Evolutionary conservation across 2,797 vertebrate genomes (phyloP), one percentile per base, ranked within the genome.

Genomic region (Chrosomus eos): DNA sequence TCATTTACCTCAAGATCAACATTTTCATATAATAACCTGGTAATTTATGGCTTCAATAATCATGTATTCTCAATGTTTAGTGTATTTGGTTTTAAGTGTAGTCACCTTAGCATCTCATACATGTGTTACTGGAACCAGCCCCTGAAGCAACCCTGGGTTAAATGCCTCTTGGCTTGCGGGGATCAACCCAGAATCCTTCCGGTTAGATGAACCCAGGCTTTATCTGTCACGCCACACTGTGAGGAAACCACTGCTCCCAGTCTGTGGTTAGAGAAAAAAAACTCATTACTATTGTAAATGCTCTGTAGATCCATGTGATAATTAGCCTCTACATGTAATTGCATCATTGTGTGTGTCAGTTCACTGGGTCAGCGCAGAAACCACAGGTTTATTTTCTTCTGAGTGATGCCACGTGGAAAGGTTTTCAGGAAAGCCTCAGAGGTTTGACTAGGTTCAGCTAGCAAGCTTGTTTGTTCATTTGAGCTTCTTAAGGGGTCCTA

Each of bases 341-440:
- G 55, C 75, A 21, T 64, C 14, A 55, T 70, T 40, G 21, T 7
- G 9, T 80, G 45, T 28, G 33, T 81, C 66, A 28, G 48, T 80
- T 53, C 31, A 53, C 40, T 2, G 7, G 13, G 7, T 23, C 31
- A 38, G 23, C 51, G 64, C 48, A 75, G 53, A 72, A 72, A 77
- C 82, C 62, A 43, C n/a, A 74, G 67, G 5, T 79, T 81, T 68
- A 18, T 31, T 80, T 79, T 85, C 81, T 82, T 86, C 55, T 36
- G 9, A 86, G 72, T 66, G 83, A 85, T 81, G 55, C 43, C 85
- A 86, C 84, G 68, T 14, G 66, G 73, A 84, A 60, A 81, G 62
- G 5, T 70, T 53, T 82, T 84, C 16, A 36, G 48, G 33, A 80
- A 82, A 67, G 62, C 82, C 82, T 75, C 62, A 80, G 68, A 80